Conservation (phyloP, 2,888 invertebrate genomes). For the Drosophila basisetae region DNA sequence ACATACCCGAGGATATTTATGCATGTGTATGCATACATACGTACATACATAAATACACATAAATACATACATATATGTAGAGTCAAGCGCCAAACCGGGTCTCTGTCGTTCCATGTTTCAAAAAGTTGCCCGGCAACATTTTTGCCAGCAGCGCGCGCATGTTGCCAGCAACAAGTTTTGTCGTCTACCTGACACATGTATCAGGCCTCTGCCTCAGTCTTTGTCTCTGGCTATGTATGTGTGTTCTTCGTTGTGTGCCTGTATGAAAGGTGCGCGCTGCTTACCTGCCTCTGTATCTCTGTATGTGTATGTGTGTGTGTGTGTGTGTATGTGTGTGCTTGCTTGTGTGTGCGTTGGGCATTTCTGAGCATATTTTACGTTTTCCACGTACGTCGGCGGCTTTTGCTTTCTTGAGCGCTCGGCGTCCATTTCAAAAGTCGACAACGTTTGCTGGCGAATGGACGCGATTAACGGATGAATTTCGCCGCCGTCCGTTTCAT, state of each 20-base stretch:
- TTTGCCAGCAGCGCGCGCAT: slow-evolving; percentile 70
- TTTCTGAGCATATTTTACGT: slow-evolving; percentile 79
- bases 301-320: neutral
- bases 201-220: slow-evolving; percentile 1
- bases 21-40: neutral
- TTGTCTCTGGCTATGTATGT: slow-evolving; percentile 4
- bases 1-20: neutral
- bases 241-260: slow-evolving; percentile 27
- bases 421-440: slow-evolving; percentile 84
- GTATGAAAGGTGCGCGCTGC: slow-evolving; percentile 57
- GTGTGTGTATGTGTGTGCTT: slow-evolving; percentile 28
- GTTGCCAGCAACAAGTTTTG: slow-evolving; percentile 79
- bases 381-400: slow-evolving; percentile 72
- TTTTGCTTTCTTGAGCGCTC: slow-evolving; percentile 73
- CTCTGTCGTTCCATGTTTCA: slow-evolving; percentile 51
- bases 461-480: slow-evolving; percentile 84
- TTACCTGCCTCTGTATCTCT: slow-evolving; percentile 15
- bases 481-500: slow-evolving; percentile 21
- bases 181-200: slow-evolving; percentile 62
- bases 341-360: slow-evolving; percentile 47
- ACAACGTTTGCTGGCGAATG: slow-evolving; percentile 84
- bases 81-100: slow-evolving; percentile 54
- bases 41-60: neutral
- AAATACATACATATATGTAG: slow-evolving; percentile 7
- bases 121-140: slow-evolving; percentile 81